Conservation (phyloP, 2,113 vertebrate genomes). For the Trochalopteron elliotii region DNA sequence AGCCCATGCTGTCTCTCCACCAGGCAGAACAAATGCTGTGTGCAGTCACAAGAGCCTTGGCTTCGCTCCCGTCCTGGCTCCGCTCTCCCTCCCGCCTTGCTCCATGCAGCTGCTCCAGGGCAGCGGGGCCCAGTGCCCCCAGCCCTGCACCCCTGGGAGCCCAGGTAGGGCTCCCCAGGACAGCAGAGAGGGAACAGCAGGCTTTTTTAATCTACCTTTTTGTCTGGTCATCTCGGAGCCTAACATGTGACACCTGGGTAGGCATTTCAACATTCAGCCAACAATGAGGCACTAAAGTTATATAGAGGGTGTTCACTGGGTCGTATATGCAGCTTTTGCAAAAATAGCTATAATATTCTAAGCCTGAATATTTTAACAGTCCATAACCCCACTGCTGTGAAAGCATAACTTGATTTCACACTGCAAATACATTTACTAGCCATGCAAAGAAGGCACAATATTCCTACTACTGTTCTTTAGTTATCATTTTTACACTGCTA, state of each 20-base stretch:
- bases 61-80: not conserved
- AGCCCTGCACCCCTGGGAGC: not conserved
- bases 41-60: not conserved
- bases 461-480: not conserved
- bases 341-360: not conserved
- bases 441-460: not conserved
- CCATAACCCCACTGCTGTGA: not conserved
- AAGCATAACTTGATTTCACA: not conserved
- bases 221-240: not conserved
- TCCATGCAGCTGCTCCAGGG: accelerated
- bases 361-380: not conserved
- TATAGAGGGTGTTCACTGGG: not conserved
- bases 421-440: not conserved
- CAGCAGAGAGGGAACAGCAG: not conserved
- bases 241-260: not conserved
- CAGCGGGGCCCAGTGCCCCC: not conserved
- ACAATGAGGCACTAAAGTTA: not conserved
- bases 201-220: not conserved
- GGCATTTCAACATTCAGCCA: not conserved
- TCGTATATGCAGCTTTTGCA: accelerated
- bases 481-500: not conserved
- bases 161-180: not conserved
- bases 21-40: not conserved
- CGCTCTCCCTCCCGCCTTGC: accelerated
- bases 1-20: not conserved